Percentiles rank a stretch among this genome's conserved stretches.
These are phyloP conservation scores for Cyprinella venusta DNA, from an alignment of 2,797 vertebrate genomes.

Conservation along the genomic window DNA sequence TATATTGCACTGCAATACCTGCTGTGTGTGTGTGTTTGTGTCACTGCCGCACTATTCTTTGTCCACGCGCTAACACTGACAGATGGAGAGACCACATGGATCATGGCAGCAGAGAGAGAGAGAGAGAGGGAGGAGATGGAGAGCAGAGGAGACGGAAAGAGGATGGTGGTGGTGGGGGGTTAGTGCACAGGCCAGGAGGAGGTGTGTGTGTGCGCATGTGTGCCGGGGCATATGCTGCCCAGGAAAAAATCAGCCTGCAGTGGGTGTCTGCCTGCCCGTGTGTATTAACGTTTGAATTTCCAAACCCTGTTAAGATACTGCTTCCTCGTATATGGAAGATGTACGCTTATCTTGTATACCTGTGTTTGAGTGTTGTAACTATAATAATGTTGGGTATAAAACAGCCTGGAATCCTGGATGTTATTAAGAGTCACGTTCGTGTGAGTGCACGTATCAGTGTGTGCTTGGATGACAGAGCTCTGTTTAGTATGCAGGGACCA, in stretches of 20 bases:
- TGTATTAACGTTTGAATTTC: slow-evolving; percentile 32
- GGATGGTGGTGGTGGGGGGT: slow-evolving; percentile 39
- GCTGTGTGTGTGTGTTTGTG: slow-evolving; percentile 37
- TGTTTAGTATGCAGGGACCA: slow-evolving; percentile 82
- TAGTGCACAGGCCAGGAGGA: slow-evolving; percentile 35
- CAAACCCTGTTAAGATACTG: slow-evolving; percentile 8
- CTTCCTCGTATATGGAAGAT: slow-evolving; percentile 20
- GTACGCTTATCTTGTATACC: slow-evolving; percentile 35
- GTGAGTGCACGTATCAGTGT: slow-evolving; percentile 46
- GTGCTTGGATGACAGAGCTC: slow-evolving; percentile 72
- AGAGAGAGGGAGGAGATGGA: slow-evolving; percentile 47
- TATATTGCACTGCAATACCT: slow-evolving; percentile 33
- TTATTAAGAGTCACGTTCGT: slow-evolving; percentile 1
- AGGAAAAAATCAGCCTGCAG: slow-evolving; percentile 54
- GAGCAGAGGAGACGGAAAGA: slow-evolving; percentile 37
- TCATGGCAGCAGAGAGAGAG: slow-evolving; percentile 54
- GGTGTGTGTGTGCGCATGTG: slow-evolving; percentile 30
- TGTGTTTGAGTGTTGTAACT: slow-evolving; percentile 18
- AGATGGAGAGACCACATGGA: slow-evolving; percentile 65
- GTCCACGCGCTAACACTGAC: slow-evolving; percentile 56
- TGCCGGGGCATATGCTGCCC: slow-evolving; percentile 58
- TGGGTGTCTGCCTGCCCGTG: slow-evolving; percentile 56
- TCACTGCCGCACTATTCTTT: slow-evolving; percentile 53
- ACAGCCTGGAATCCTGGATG: slow-evolving; percentile 32
- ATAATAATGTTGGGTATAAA: slow-evolving; percentile 40